phyloP scores from a whole-genome alignment of 2,888 invertebrate species.

The Amiota mariae region DNA sequence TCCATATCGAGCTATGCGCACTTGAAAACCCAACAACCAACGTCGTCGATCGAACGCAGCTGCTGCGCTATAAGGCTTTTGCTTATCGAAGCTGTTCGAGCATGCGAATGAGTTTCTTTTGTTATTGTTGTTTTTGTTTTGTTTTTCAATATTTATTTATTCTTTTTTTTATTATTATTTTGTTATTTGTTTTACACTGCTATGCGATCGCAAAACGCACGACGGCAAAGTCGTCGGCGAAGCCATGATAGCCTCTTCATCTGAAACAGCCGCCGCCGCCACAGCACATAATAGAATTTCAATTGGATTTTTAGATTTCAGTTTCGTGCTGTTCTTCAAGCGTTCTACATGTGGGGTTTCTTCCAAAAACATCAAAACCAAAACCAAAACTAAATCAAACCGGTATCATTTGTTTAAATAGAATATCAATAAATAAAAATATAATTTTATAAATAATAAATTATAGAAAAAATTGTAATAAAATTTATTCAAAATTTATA shows the following conservation, averaged over 20 bases:
- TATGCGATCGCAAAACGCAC: slow-evolving; percentile 35
- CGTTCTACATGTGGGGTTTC: slow-evolving; percentile 48
- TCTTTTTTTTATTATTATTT: slow-evolving; percentile 53
- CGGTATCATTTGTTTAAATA: too few species aligned
- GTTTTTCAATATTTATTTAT: slow-evolving; percentile 33
- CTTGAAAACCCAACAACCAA: too few species aligned
- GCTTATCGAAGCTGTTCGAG: slow-evolving; percentile 1
- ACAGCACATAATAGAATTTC: slow-evolving; percentile 31
- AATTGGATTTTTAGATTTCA: slow-evolving; percentile 57
- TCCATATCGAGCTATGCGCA: too few species aligned
- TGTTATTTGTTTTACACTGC: slow-evolving; percentile 43
- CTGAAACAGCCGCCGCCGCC: neutral
- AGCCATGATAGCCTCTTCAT: neutral
- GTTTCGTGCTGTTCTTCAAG: slow-evolving; percentile 55
- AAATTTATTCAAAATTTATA: neutral
- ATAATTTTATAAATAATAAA: too few species aligned
- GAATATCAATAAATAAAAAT: too few species aligned
- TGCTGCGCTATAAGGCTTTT: slow-evolving; percentile 4
- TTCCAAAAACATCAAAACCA: slow-evolving; percentile 9
- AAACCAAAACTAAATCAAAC: too few species aligned
- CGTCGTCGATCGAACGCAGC: neutral
- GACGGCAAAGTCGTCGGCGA: slow-evolving; percentile 1
- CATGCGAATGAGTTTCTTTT: slow-evolving; percentile 10
- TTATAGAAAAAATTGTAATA: too few species aligned
- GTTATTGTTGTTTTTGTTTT: slow-evolving; percentile 40